Evolutionary conservation across 2,113 vertebrate species (phyloP).

Genomic region (Halichoerus grypus): DNA sequence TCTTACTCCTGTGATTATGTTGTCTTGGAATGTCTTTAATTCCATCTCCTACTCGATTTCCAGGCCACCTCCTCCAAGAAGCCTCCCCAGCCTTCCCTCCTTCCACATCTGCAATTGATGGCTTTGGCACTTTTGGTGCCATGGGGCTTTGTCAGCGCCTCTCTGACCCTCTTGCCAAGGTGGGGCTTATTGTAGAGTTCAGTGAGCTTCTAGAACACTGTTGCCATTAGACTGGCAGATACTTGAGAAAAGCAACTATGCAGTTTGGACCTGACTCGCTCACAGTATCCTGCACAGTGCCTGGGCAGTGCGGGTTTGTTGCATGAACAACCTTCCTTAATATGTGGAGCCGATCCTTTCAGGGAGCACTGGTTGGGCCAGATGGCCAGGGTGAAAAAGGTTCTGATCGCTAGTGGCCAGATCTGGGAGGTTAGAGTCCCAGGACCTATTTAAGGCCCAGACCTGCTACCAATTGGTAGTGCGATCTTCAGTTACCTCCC

Average conservation of each 20-base stretch:
- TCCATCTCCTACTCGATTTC: not conserved
- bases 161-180: not conserved
- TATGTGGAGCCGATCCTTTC: not conserved
- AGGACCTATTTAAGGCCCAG: not conserved
- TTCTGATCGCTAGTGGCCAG: not conserved
- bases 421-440: not conserved
- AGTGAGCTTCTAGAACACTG: not conserved
- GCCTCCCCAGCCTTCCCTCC: not conserved
- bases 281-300: not conserved
- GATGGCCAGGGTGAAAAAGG: not conserved
- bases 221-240: not conserved
- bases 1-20: not conserved
- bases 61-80: not conserved
- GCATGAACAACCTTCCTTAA: not conserved
- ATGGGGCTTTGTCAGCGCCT: not conserved
- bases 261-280: not conserved
- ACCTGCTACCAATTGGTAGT: not conserved
- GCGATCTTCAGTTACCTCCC: not conserved
- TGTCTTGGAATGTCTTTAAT: conserved; percentile 8
- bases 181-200: not conserved
- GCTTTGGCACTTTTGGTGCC: not conserved
- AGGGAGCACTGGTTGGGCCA: not conserved
- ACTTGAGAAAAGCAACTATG: not conserved
- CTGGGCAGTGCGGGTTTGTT: not conserved
- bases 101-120: not conserved